A percentile compares a stretch with the other conserved stretches of the same genome.
Evolutionary conservation across 2,888 invertebrate genomes (phyloP).

Genomic region (Bibio marci): DNA sequence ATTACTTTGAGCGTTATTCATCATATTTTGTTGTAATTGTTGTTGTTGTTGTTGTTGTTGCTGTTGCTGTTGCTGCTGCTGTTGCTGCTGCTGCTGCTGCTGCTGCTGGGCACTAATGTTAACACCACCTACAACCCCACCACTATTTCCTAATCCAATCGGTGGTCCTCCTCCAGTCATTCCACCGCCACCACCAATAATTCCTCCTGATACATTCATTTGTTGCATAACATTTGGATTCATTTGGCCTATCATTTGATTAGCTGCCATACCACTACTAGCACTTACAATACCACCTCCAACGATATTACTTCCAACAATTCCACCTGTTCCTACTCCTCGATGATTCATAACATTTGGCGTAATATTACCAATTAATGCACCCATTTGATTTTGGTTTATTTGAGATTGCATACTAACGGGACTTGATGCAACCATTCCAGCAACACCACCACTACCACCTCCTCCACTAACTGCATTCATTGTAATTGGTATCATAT

Average conservation of each 20-base stretch:
- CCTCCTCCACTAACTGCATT: constrained; percentile 17
- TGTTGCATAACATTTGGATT: not conserved
- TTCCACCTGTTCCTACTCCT: constrained; percentile 18
- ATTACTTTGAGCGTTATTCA: constrained; percentile 12
- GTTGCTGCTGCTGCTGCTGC: not conserved
- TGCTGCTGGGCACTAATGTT: no score
- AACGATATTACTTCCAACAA: constrained; percentile 11
- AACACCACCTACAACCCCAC: not conserved
- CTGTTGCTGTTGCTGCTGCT: not conserved
- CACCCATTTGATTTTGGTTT: constrained; percentile 5
- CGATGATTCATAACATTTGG: constrained; percentile 1
- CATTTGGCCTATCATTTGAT: constrained; percentile 3
- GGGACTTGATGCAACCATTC: no score
- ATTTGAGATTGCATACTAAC: not conserved
- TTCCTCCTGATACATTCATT: constrained; percentile 4
- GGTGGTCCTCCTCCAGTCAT: no score
- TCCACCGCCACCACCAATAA: not conserved
- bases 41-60: not conserved
- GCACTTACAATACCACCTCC: constrained; percentile 13
- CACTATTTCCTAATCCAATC: not conserved
- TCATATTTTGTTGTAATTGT: constrained; percentile 2
- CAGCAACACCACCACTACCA: not conserved
- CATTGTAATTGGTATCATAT: constrained; percentile 22
- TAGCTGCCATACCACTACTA: not conserved
- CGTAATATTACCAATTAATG: no score